Base-by-base conservation (phyloP, 2,888 invertebrate species). In the Hedychridium roseum region DNA sequence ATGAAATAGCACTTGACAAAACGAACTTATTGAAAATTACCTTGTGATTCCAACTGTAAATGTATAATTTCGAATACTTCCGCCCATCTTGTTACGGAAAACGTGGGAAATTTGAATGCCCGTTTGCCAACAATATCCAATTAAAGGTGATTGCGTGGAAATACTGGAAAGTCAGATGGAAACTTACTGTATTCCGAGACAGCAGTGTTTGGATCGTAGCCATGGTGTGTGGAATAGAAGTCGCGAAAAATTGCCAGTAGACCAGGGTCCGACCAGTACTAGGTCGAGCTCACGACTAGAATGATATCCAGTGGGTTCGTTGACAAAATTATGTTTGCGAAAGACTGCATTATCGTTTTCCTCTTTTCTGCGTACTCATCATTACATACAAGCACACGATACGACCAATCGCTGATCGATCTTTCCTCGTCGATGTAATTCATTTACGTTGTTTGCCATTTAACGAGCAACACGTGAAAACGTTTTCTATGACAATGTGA, bases 361-460 rank as follows among this genome's bases (percentile, higher is more conserved):
- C 14, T 27, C 40, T 28, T 49, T 57, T 41, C 31, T 50, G 47
- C 57, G 38, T 44, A 52, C 46, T 53, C 48, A 56, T 41, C 18
- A 35, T 35, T n/a, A n/a, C n/a, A n/a, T n/a, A n/a, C n/a, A n/a
- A n/a, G n/a, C n/a, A n/a, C n/a, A n/a, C n/a, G n/a, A n/a, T n/a
- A n/a, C n/a, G n/a, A n/a, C n/a, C n/a, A n/a, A n/a, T n/a, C n/a
- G n/a, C n/a, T n/a, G n/a, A n/a, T n/a, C n/a, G n/a, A n/a, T n/a
- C n/a, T n/a, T n/a, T n/a, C n/a, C n/a, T n/a, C n/a, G n/a, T n/a
- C n/a, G n/a, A n/a, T n/a, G n/a, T n/a, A n/a, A n/a, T n/a, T n/a
- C n/a, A n/a, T n/a, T n/a, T n/a, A n/a, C n/a, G n/a, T n/a, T n/a
- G n/a, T n/a, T n/a, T n/a, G n/a, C n/a, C n/a, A n/a, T n/a, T n/a